Conservation (phyloP, 2,113 vertebrate species). For the Azemiops feae region DNA sequence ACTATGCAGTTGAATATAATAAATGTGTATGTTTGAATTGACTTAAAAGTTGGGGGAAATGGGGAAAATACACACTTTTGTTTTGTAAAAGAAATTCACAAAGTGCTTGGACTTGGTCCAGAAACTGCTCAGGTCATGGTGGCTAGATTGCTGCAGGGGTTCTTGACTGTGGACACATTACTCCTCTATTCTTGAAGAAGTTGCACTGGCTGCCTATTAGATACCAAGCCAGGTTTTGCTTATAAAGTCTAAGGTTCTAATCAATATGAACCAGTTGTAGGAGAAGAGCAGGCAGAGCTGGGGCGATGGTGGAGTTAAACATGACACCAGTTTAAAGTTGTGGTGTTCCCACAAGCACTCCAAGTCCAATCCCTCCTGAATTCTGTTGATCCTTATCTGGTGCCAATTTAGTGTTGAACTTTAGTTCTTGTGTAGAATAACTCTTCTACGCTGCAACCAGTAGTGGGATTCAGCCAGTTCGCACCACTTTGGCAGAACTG, state of each 20-base stretch:
- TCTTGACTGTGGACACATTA: not conserved
- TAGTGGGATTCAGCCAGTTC: no score
- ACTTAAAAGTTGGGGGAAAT: not conserved
- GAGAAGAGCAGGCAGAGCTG: no score
- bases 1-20: not conserved
- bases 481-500: no score
- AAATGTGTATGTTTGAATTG: not conserved
- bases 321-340: no score
- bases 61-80: not conserved
- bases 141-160: not conserved
- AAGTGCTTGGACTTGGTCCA: not conserved
- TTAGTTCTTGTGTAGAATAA: no score
- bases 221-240: not conserved
- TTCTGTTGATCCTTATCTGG: no score
- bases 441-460: no score
- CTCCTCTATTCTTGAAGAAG: not conserved
- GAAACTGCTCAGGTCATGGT: not conserved
- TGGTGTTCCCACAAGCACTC: no score
- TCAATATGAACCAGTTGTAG: not conserved
- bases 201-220: not conserved
- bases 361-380: no score
- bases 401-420: no score
- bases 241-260: not conserved
- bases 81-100: not conserved
- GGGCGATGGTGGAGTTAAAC: no score